Base-by-base conservation (phyloP, 2,888 invertebrate genomes). In the Catocala sponsa region DNA sequence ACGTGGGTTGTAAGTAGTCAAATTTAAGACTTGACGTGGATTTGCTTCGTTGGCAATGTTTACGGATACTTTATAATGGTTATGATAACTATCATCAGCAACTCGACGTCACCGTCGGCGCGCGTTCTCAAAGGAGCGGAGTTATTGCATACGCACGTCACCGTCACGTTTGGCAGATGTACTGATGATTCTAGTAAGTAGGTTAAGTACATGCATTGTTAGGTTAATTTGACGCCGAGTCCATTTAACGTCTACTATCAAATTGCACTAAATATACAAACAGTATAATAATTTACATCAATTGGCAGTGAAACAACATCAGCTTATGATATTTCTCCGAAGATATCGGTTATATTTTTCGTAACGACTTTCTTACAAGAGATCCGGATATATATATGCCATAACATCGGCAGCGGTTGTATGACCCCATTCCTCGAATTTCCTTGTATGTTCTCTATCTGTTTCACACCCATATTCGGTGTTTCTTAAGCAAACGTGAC, bases 391-490 rank as follows among this genome's bases (percentile, higher is more conserved):
- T 38, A 9, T 38, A 9, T 38, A 38, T 38, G 35, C 35, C 9
- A 38, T 38, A 7, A 9, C 35, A 9, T 7, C 25, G 9, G 35
- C 35, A 38, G 35, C 7, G 35, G 35, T 38, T 7, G 35, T 38
- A 7, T 38, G 6, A 38, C 35, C 47, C 47, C 47, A 47, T 47
- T 47, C 13, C 10, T 47, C 11, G 25, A 47, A 52, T 54, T 52
- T 47, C 55, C 61, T 58, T 35, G 49, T 55, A 55, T 56, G 50
- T 52, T 42, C 47, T 47, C 11, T 47, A 15, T 25, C 47, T 25
- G 32, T 25, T 47, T 32, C 47, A 47, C 47, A 47, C 47, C 10
- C 25, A 69, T 60, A 55, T 52, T 54, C 48, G 43, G 49, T 47
- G 15, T 50, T 41, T 55, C 52, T 13, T 53, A 42, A n/a, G 59